Conservation (phyloP, 2,797 vertebrate species). For the Telmatherina bonti region DNA sequence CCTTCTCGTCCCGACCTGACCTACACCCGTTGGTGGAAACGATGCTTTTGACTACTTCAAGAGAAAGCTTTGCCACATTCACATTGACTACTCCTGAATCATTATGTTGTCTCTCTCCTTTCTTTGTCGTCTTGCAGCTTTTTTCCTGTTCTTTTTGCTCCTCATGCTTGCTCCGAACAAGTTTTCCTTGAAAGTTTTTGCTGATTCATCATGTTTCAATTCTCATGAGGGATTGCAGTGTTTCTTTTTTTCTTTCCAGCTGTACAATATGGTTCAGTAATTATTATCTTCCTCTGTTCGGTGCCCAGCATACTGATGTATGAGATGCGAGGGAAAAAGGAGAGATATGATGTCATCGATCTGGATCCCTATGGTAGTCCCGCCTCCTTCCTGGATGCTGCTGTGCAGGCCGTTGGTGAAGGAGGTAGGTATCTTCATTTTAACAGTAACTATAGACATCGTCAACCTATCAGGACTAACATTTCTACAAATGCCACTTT, state of each 20-base stretch:
- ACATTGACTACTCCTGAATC: no score
- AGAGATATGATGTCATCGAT: slow-evolving; percentile 91
- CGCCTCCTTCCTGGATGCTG: slow-evolving; percentile 88
- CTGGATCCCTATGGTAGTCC: slow-evolving; percentile 95
- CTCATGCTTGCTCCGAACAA: no score
- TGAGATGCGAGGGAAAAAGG: slow-evolving; percentile 81
- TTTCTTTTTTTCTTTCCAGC: no score
- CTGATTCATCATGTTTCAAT: background rate
- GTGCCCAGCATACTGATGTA: slow-evolving; percentile 90
- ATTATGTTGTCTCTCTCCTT: background rate
- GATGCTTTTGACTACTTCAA: no score
- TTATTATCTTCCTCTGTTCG: background rate
- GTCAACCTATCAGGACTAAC: background rate
- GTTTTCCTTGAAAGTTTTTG: background rate
- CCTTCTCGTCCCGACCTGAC: no score
- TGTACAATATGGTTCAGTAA: no score
- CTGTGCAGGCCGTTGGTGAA: slow-evolving; percentile 90
- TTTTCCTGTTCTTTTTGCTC: background rate
- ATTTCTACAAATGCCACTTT: background rate
- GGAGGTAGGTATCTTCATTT: slow-evolving; percentile 83
- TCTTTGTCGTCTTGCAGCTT: background rate
- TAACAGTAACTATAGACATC: background rate
- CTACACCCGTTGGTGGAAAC: no score
- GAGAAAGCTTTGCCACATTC: no score
- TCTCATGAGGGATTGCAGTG: background rate